Evolutionary conservation across 2,797 vertebrate species (phyloP).

Genomic region (Eupleurogrammus muticus): DNA sequence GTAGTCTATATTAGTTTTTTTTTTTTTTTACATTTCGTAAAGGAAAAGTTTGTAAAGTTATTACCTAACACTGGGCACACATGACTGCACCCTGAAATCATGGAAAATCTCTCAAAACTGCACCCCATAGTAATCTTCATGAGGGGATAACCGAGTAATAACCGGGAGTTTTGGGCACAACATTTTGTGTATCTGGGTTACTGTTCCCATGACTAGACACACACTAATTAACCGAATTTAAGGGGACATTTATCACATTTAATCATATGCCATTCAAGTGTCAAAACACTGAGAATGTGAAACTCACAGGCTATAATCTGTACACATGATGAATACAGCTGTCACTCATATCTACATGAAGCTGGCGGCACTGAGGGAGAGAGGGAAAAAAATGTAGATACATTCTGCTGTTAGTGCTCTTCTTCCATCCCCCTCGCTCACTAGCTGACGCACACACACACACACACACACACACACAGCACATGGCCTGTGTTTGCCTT

Average conservation of each 20-base stretch:
- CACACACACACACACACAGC: slow-evolving; percentile 18
- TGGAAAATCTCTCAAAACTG: no score
- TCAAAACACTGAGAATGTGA: slow-evolving; percentile 33
- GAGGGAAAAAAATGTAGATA: slow-evolving; percentile 8
- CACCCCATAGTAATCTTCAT: not conserved
- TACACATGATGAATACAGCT: slow-evolving; percentile 39
- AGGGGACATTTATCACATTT: slow-evolving; percentile 35
- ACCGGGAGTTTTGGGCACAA: no score
- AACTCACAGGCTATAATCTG: slow-evolving; percentile 32
- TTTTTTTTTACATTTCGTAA: not conserved
- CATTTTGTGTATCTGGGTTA: not conserved
- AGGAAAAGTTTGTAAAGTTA: not conserved
- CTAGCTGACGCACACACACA: slow-evolving; percentile 8
- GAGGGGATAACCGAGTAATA: no score
- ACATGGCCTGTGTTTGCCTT: not conserved
- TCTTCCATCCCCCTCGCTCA: slow-evolving; percentile 11
- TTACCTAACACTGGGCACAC: no score
- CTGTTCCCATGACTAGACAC: not conserved
- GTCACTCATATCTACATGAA: slow-evolving; percentile 42
- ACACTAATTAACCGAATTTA: slow-evolving; percentile 34
- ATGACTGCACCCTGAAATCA: not conserved
- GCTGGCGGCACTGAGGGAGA: slow-evolving; percentile 18
- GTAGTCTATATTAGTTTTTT: not conserved
- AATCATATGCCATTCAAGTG: slow-evolving; percentile 45
- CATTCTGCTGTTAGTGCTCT: slow-evolving; percentile 41